Evolutionary conservation across 2,113 vertebrate genomes (phyloP), one percentile per base, ranked within the genome.

Genomic region (Saimiri boliviensis): DNA sequence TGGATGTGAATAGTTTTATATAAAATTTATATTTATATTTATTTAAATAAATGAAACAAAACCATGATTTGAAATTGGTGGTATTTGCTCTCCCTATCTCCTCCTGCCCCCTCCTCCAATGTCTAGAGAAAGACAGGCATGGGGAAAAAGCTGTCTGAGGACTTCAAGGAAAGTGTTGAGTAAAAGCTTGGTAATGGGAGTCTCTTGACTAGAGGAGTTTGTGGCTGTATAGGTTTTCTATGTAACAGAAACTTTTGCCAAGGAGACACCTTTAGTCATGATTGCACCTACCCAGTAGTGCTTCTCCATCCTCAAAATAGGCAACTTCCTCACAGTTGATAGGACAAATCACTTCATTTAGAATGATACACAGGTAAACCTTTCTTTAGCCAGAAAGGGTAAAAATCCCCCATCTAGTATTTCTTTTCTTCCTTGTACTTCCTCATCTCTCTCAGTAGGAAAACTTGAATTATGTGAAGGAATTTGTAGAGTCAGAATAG

Each of bases 11-110:
- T 99, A 99, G 98, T 99, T 99, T 99, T 99, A 98, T 99, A 99
- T 99, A 98, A 99, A 99, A 98, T 98, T 97, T 99, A 99, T 99
- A 99, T 99, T 99, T 99, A 99, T 99, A 99, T 99, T 99, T 99
- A 99, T 99, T 99, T 99, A 99, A 99, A 99, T 99, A 99, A 99
- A 99, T 91, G 85, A 96, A 83, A 91, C 84, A 94, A 93, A 97
- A 97, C 20, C n/a, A 95, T 52, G 90, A 80, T 87, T 91, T 97
- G 85, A 66, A 30, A 20, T 82, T 40, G 63, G 73, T 97, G 81
- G 32, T 86, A 40, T 71, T 81, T 77, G 49, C 23, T 70, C 25
- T 90, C 37, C 56, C 74, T 21, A 47, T 10, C 40, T 73, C 70
- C 37, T 40, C 27, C 49, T 11, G 2, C 73, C 60, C 16, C 32